Base-by-base conservation (phyloP, 2,888 invertebrate genomes). In the Drosophila sordidula region DNA sequence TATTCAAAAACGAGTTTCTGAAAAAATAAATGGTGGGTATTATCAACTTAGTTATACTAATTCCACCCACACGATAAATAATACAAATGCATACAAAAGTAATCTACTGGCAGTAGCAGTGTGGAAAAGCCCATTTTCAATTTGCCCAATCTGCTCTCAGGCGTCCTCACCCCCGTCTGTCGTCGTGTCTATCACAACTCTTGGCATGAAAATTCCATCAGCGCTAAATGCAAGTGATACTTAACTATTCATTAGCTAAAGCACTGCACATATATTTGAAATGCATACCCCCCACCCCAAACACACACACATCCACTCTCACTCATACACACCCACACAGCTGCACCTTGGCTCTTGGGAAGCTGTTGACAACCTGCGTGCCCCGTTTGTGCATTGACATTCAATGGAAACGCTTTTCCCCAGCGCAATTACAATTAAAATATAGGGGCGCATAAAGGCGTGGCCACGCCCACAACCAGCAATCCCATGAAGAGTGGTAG, bases 171-270 rank as follows among this genome's bases (percentile, higher is more conserved):
- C 8, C 8, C 16, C 16, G 22, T 41, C 16, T 25, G 9, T 3
- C 16, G 26, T 22, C 11, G 11, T 52, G 45, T 59, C 26, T 42
- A 26, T 50, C 49, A 44, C 22, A 26, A 29, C 44, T 18, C 50
- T 55, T 64, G 59, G 70, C 71, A 78, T 73, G 70, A 44, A 65
- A 80, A 65, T 79, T 61, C 70, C 80, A 80, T 82, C 80, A 79
- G 66, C 45, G 52, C 46, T 54, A 44, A 67, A 73, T 69, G 75
- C 62, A 71, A 81, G 70, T 68, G 71, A 70, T 63, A 61, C 66
- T 78, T 67, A 81, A 84, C 63, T 84, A 81, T 73, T 76, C 79
- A 82, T 76, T 76, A 70, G 68, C 70, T 68, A 47, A 50, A 38
- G 42, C 57, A 55, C 2, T 9, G 8, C 18, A 11, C 18, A 78